Conservation (phyloP, 2,888 invertebrate species). For the Melieria picta region DNA sequence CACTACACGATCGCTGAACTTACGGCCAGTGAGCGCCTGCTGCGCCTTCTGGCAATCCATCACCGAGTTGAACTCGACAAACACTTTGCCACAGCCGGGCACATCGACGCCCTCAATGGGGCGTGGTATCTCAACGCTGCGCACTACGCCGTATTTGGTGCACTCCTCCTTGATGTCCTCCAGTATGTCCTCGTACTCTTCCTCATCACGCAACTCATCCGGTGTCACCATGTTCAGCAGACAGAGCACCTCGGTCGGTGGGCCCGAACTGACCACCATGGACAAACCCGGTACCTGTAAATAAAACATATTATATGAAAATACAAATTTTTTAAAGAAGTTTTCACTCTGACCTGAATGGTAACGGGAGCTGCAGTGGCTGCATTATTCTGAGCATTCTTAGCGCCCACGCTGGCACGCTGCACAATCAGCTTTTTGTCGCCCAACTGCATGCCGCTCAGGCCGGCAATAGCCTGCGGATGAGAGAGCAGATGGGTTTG, state of each 20-base stretch:
- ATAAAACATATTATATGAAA: too few relatives aligned
- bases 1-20: constrained; percentile 96
- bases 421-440: constrained; percentile 98
- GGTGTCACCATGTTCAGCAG: constrained; percentile 97
- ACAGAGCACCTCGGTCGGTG: constrained; percentile 92
- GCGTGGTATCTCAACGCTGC: constrained; percentile 94
- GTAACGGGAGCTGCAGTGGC: constrained; percentile 80
- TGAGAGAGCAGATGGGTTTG: constrained; percentile 9
- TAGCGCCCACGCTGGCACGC: constrained; percentile 95
- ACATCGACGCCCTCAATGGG: constrained; percentile 96
- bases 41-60: constrained; percentile 97
- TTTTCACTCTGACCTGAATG: constrained; percentile 71
- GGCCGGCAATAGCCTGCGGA: constrained; percentile 92
- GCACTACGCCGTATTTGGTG: constrained; percentile 94
- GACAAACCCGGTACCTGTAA: constrained; percentile 79
- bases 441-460: constrained; percentile 98
- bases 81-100: constrained; percentile 96
- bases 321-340: too few relatives aligned
- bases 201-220: constrained; percentile 94
- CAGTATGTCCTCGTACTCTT: constrained; percentile 97
- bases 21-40: constrained; percentile 93
- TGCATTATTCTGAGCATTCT: constrained; percentile 78
- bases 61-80: constrained; percentile 95
- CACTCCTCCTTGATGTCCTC: constrained; percentile 98
- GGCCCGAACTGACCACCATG: constrained; percentile 86